Evolutionary conservation across 53 echinoderm and acorn worm species (phyloP).

Genomic region (Apostichopus leukothele): DNA sequence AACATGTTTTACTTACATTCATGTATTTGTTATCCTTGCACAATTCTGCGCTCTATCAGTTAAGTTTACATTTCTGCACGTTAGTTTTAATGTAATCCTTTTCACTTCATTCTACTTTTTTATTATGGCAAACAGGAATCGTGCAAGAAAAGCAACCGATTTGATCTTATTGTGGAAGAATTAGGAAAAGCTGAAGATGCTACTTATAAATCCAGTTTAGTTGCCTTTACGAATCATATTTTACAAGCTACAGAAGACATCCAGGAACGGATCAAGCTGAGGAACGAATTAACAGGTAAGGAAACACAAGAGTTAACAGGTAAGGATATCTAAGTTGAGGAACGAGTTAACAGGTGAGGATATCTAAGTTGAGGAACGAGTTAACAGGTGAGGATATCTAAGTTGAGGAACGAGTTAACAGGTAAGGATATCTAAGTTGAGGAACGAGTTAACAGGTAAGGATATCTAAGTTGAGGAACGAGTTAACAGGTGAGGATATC

Average conservation of each 20-base stretch:
- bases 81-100: no score
- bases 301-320: background rate
- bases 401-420: conserved; percentile 82
- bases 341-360: no score
- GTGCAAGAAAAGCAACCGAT: conserved; percentile 70
- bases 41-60: no score
- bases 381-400: background rate
- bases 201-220: conserved; percentile 80
- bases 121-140: conserved; percentile 56
- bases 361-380: no score
- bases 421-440: conserved; percentile 56
- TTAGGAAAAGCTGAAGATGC: conserved; percentile 67
- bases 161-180: conserved; percentile 87
- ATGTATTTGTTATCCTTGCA: no score
- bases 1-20: no score
- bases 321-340: conserved; percentile 41
- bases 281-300: conserved; percentile 92
- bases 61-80: no score
- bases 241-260: conserved; percentile 84
- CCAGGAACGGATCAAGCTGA: conserved; percentile 75
- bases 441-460: no score
- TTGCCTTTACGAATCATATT: conserved; percentile 93
- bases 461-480: no score
- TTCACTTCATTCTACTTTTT: no score
- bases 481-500: no score